Percentiles rank a stretch among this genome's conserved stretches.
phyloP scores from a whole-genome alignment of 2,888 invertebrate genomes.

The Catonia carolina region DNA sequence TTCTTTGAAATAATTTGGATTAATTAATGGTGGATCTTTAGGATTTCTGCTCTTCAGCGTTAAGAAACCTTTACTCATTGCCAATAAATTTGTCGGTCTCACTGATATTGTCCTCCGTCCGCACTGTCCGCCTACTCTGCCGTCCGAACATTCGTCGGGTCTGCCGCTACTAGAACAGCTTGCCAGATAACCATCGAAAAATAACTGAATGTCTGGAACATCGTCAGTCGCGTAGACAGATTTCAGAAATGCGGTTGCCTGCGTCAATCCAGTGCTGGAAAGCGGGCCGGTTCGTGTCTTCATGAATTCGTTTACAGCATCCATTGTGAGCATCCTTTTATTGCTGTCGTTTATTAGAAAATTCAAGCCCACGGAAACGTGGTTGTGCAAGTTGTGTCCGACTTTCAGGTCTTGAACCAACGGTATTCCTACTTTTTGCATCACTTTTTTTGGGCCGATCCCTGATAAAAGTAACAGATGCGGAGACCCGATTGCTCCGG shows the following conservation, averaged over 20 bases:
- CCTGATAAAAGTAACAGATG: conserved; percentile 64
- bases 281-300: conserved; percentile 41
- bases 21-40: conserved; percentile 45
- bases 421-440: conserved; percentile 45
- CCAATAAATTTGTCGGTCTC: conserved; percentile 41
- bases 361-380: conserved; percentile 42
- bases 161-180: conserved; percentile 34
- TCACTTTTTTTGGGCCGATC: conserved; percentile 49
- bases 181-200: conserved; percentile 44
- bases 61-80: conserved; percentile 38
- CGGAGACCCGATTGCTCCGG: conserved; percentile 59
- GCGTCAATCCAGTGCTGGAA: conserved; percentile 44
- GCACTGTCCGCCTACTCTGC: conserved; percentile 20
- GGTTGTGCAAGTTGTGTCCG: conserved; percentile 53
- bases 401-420: conserved; percentile 47
- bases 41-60: conserved; percentile 45
- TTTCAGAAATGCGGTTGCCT: conserved; percentile 43
- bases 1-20: conserved; percentile 48
- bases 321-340: conserved; percentile 31
- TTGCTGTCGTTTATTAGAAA: conserved; percentile 30
- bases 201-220: conserved; percentile 43
- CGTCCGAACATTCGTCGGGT: conserved; percentile 36
- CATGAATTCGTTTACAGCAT: conserved; percentile 41
- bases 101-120: conserved; percentile 25
- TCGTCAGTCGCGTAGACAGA: conserved; percentile 39